Evolutionary conservation across 2,797 vertebrate species (phyloP).

Genomic region (Gallinago solitaria): DNA sequence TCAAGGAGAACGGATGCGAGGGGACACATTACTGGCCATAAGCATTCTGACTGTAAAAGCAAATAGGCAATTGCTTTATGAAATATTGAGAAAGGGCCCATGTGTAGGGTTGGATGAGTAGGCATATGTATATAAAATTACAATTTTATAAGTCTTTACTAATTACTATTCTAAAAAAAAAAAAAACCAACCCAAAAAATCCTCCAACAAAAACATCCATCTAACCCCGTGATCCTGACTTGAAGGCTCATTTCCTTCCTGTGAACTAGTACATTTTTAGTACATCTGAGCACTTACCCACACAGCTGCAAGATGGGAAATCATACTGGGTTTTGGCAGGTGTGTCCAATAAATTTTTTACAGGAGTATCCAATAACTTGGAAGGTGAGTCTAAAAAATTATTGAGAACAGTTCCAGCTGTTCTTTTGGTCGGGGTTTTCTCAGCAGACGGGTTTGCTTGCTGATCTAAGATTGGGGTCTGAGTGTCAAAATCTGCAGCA

Average conservation of each 20-base stretch:
- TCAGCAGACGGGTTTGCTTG: slow-evolving; percentile 78
- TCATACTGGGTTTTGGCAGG: slow-evolving; percentile 97
- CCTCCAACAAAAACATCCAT: not conserved
- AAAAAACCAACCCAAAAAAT: not conserved
- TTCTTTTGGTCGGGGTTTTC: slow-evolving; percentile 89
- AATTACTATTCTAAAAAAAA: slow-evolving; percentile 22
- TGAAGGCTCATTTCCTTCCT: slow-evolving; percentile 49
- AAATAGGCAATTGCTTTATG: not conserved
- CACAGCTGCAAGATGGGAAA: slow-evolving; percentile 95
- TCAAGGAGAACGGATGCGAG: slow-evolving; percentile 8
- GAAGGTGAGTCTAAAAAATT: slow-evolving; percentile 93
- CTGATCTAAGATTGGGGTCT: slow-evolving; percentile 66
- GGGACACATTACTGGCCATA: not conserved
- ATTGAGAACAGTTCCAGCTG: slow-evolving; percentile 87
- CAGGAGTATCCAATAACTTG: slow-evolving; percentile 91
- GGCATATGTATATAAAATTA: not conserved
- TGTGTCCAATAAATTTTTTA: slow-evolving; percentile 94
- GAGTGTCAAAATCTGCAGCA: slow-evolving; percentile 75
- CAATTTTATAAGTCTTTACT: slow-evolving; percentile 20
- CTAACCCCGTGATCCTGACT: not conserved
- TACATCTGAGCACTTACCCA: slow-evolving; percentile 85
- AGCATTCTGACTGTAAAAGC: slow-evolving; percentile 16
- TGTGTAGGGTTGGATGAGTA: not conserved
- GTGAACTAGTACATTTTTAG: slow-evolving; percentile 6
- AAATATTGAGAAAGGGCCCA: not conserved